A percentile compares a stretch with the other conserved stretches of the same genome.
These are phyloP conservation scores for Rhizoglyphus robini DNA, from an alignment of 1,140 invertebrate species.

Conservation along the genomic window DNA sequence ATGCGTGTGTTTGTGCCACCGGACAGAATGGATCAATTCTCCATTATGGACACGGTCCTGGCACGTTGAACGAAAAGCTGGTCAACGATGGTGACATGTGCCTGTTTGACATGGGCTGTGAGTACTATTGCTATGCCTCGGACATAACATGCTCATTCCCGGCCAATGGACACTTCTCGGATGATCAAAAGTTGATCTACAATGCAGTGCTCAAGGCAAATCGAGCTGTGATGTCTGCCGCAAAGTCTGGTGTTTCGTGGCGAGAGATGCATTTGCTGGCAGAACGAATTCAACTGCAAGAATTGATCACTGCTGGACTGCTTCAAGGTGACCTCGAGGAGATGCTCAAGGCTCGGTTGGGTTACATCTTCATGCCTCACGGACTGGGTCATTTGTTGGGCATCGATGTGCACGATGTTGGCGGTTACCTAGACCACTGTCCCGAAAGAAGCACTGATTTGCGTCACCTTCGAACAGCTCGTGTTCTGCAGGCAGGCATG, in stretches of 20 bases:
- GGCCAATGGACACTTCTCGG: conserved; percentile 84
- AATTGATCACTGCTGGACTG: conserved; percentile 58
- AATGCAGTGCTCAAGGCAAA: conserved; percentile 76
- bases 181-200: conserved; percentile 82
- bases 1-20: conserved; percentile 87
- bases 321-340: conserved; percentile 68
- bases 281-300: conserved; percentile 47
- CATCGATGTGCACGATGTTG: conserved; percentile 91
- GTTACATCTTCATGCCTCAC: conserved; percentile 85
- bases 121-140: conserved; percentile 90
- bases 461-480: conserved; percentile 69
- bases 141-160: conserved; percentile 96
- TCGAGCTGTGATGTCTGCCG: conserved; percentile 61
- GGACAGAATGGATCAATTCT: conserved; percentile 74
- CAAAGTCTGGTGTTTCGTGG: conserved; percentile 78
- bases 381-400: conserved; percentile 90
- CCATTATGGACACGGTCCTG: conserved; percentile 96
- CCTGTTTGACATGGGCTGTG: conserved; percentile 94
- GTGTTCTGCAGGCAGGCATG: conserved; percentile 69
- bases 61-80: conserved; percentile 68
- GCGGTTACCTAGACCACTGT: conserved; percentile 55
- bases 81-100: conserved; percentile 80
- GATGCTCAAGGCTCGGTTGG: conserved; percentile 61
- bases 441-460: conserved; percentile 40
- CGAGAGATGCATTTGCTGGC: conserved; percentile 83